These are phyloP conservation scores for Pitangus sulphuratus DNA, from an alignment of 2,797 vertebrate species.

Conservation along the genomic window DNA sequence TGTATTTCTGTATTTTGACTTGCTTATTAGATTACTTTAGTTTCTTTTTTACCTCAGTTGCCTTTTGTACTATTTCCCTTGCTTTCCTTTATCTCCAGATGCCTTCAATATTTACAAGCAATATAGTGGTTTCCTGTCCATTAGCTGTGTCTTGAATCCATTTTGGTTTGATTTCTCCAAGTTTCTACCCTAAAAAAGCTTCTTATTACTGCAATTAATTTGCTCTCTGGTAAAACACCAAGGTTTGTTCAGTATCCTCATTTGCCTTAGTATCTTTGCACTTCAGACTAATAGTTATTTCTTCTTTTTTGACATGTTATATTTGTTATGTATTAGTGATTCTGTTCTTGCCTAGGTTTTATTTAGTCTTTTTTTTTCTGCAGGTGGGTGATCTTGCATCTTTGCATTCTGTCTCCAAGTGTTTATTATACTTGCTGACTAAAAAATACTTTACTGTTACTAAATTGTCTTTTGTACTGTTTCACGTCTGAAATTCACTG, in stretches of 20 bases:
- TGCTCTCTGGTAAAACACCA: neutral
- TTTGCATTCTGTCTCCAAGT: neutral
- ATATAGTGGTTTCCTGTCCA: neutral
- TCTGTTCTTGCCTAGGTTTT: neutral
- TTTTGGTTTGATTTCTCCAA: neutral
- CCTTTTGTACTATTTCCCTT: neutral
- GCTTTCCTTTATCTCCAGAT: neutral
- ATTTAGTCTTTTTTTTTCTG: neutral
- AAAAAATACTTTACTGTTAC: neutral
- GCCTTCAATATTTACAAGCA: neutral
- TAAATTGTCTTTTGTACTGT: neutral
- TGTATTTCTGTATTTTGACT: slow-evolving; percentile 13
- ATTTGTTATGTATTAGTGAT: neutral
- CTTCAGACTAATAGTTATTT: neutral
- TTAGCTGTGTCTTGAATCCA: neutral
- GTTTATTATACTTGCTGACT: neutral
- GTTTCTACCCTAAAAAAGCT: neutral
- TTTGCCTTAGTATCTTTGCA: neutral
- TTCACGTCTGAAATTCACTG: neutral
- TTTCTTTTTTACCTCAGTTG: slow-evolving; percentile 18
- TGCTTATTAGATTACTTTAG: neutral
- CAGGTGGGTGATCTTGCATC: neutral
- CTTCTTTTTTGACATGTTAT: neutral
- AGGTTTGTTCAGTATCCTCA: neutral
- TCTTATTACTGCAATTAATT: neutral